phyloP scores from a whole-genome alignment of 1,140 invertebrate species.

The Bacillus rossius region DNA sequence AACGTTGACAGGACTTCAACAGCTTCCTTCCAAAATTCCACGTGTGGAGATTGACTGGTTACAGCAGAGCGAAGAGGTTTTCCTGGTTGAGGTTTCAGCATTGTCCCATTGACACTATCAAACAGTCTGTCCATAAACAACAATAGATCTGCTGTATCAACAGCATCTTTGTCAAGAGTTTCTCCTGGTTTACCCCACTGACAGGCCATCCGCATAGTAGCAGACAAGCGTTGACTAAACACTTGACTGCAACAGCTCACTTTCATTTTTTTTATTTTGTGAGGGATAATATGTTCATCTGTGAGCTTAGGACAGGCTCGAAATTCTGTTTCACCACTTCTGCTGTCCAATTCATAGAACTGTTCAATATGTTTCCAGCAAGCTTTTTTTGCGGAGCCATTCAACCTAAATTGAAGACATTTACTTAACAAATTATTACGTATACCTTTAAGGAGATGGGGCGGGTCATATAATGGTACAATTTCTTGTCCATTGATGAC shows the following conservation, averaged over 20 bases:
- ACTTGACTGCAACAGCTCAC: conserved; percentile 30
- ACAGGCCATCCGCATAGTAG: conserved; percentile 24
- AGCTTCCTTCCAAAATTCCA: conserved; percentile 24
- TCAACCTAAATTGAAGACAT: too few species aligned
- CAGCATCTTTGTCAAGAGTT: conserved; percentile 19
- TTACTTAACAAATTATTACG: too few species aligned
- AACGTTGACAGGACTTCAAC: conserved; percentile 23
- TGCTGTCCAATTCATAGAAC: too few species aligned
- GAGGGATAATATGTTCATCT: conserved; percentile 22
- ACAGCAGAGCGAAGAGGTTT: conserved; percentile 29
- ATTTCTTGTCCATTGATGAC: too few species aligned
- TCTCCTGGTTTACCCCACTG: conserved; percentile 21
- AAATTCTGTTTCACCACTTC: too few species aligned
- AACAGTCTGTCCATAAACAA: conserved; percentile 30
- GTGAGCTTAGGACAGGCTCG: conserved; percentile 23
- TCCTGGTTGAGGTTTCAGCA: conserved; percentile 8
- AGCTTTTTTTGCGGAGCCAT: too few species aligned
- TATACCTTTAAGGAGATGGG: too few species aligned
- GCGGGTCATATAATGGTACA: too few species aligned
- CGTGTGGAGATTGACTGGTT: conserved; percentile 26
- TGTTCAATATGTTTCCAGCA: too few species aligned
- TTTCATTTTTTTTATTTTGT: conserved; percentile 29
- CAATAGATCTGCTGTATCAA: conserved; percentile 28
- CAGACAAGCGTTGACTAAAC: conserved; percentile 29
- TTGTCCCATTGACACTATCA: conserved; percentile 29